phyloP scores from a whole-genome alignment of 2,113 vertebrate genomes.

The Aythya baeri region DNA sequence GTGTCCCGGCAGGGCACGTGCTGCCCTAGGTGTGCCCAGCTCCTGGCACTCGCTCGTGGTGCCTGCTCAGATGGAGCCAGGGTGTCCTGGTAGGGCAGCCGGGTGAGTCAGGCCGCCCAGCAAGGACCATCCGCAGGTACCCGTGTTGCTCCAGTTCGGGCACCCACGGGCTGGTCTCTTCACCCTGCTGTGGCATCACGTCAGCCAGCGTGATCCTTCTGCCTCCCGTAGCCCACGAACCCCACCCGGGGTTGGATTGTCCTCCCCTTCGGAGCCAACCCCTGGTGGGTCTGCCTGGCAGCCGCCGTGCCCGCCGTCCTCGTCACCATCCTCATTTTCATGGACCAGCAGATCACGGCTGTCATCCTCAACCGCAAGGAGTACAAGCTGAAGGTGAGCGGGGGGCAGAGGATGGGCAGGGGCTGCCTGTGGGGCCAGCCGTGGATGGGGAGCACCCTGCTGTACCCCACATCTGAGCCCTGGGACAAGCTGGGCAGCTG shows the following conservation, averaged over 20 bases:
- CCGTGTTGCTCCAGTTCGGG: not conserved
- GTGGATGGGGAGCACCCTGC: accelerated
- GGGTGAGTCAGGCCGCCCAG: not conserved
- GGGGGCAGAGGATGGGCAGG: not conserved
- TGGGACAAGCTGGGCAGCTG: not conserved
- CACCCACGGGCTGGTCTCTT: not conserved
- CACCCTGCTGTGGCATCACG: accelerated
- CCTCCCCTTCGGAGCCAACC: conserved; percentile 77
- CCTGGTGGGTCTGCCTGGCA: conserved; percentile 81
- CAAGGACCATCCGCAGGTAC: not conserved
- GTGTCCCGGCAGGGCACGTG: not conserved
- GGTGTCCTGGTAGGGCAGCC: no score
- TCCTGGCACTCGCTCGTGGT: not conserved
- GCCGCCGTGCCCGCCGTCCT: conserved; percentile 75
- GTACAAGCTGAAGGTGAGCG: conserved; percentile 77
- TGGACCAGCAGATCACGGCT: conserved; percentile 86
- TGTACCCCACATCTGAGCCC: not conserved
- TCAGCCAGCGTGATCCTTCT: not conserved
- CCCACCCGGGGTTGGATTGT: conserved; percentile 76
- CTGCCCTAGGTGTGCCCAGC: not conserved
- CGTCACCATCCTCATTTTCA: conserved; percentile 83
- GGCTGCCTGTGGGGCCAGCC: not conserved
- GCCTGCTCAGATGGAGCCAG: not conserved
- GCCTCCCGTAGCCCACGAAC: conserved; percentile 67
- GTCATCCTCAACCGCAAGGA: conserved; percentile 83